Evolutionary conservation across 2,113 vertebrate genomes (phyloP), one percentile per base, ranked within the genome.

Genomic region (Chelonoidis abingdonii): DNA sequence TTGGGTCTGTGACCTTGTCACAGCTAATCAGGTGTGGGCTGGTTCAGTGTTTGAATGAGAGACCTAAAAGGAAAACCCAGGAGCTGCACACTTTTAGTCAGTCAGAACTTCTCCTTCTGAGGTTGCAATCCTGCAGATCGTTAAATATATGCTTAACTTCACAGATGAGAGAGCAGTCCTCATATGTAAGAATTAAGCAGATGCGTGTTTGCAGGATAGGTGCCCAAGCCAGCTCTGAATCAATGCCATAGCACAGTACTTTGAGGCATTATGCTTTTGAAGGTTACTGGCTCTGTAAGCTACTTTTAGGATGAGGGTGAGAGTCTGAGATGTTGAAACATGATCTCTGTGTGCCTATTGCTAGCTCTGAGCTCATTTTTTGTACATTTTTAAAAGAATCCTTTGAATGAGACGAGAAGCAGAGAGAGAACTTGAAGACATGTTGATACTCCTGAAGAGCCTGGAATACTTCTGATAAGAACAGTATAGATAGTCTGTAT

Each of bases 381-480:
- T 93, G 54, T 97, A 92, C 90, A 72, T 94, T 96, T 94, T 93
- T 81, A 93, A 95, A 93, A 79, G 94, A 91, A 97, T 97, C 91
- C 95, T 89, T 81, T 52, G 84, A 97, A 95, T 87, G 88, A 97
- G 89, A 95, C 93, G 96, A 92, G 92, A 93, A 94, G 78, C 44
- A 93, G 93, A 92, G 82, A 87, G 90, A 94, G 94, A 97, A 97
- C 89, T 95, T 96, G 95, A 97, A 97, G 96, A 97, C 95, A 92
- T 95, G 93, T 95, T 94, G 90, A 95, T 97, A 95, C 11, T 14
- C 38, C 93, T 95, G 92, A 96, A 88, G 95, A 96, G 91, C 95
- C 93, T 85, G 95, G 95, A 94, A 95, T 97, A 80, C 72, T 96
- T 47, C 75, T 88, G 95, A 97, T 97, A 97, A 97, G 88, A 59